Evolutionary conservation across 2,797 vertebrate species (phyloP).

Genomic region (Heterohyrax brucei): DNA sequence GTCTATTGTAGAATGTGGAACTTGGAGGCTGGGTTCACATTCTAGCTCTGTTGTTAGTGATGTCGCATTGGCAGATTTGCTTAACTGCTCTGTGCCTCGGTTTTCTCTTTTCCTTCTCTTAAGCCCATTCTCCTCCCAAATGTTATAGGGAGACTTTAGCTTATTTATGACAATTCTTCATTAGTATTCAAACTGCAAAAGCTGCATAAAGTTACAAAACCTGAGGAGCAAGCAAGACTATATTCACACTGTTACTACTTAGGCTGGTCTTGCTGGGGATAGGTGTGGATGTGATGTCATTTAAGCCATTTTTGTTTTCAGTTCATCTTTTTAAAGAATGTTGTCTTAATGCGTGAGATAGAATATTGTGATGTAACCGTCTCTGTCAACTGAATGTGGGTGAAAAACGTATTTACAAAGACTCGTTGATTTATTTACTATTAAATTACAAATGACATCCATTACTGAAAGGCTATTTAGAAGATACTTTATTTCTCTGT

Average conservation of each 20-base stretch:
- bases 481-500: not conserved
- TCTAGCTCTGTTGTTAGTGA: not conserved
- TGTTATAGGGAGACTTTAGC: not conserved
- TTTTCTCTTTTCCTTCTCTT: not conserved
- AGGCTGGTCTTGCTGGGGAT: rapidly evolving
- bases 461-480: not conserved
- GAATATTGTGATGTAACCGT: not conserved
- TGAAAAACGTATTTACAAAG: not conserved
- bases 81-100: not conserved
- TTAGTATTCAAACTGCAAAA: too few relatives aligned
- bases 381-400: not conserved
- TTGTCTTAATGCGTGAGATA: not conserved
- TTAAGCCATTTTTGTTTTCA: not conserved
- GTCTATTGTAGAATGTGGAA: rapidly evolving
- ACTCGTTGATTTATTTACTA: not conserved
- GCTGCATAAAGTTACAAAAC: not conserved
- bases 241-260: rapidly evolving
- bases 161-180: not conserved
- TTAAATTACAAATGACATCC: not conserved
- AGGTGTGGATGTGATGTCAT: not conserved
- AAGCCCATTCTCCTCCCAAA: not conserved
- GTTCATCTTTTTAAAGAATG: not conserved
- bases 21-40: not conserved
- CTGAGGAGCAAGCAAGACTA: not conserved
- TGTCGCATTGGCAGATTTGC: not conserved